phyloP scores from a whole-genome alignment of 2,888 invertebrate species.

The Drosophila buzzatii region DNA sequence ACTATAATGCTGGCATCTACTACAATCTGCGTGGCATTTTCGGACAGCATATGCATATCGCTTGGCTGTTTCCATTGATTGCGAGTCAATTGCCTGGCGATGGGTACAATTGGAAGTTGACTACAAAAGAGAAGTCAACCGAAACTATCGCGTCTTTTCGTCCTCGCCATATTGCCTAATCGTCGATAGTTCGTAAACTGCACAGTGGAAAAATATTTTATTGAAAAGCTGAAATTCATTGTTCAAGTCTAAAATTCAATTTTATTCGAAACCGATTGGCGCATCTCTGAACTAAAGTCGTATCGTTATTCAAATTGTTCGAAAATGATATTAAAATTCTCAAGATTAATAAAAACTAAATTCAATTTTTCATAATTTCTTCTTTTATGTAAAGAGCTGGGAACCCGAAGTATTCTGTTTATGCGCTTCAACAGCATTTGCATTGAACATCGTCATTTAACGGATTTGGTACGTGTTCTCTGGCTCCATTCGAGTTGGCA shows the following conservation, averaged over 20 bases:
- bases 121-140: neutral
- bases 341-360: too few relatives aligned
- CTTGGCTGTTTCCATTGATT: constrained; percentile 4
- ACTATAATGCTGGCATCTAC: neutral
- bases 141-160: neutral
- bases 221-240: neutral
- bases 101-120: constrained; percentile 7
- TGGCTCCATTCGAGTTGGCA: constrained; percentile 26
- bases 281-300: neutral
- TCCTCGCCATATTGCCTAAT: neutral
- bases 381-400: neutral
- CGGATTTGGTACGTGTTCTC: constrained; percentile 50
- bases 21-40: neutral
- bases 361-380: too few relatives aligned
- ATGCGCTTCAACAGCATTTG: neutral
- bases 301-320: neutral
- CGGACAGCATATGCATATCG: constrained; percentile 11
- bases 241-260: neutral
- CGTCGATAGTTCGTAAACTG: too few relatives aligned
- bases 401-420: neutral
- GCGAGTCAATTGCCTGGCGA: neutral
- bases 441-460: constrained; percentile 30
- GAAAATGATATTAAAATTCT: neutral
- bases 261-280: neutral
- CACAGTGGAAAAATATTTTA: neutral